Evolutionary conservation across 2,113 vertebrate species (phyloP).

Genomic region (Ammodytes marinus): DNA sequence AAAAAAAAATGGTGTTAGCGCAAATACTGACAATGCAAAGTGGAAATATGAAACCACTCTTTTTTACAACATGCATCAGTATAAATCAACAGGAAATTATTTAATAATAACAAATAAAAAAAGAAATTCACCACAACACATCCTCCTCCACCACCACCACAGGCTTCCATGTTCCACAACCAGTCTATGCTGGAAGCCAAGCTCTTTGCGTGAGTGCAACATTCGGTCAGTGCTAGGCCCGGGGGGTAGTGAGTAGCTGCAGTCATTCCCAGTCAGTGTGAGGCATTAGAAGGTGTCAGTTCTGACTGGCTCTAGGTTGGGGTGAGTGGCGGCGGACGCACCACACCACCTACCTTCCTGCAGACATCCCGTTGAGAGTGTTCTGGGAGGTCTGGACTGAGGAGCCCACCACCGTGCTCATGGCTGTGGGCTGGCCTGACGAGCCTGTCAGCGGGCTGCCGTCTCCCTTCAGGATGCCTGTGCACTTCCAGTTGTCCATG

Average conservation of each 20-base stretch:
- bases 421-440: constrained; percentile 89
- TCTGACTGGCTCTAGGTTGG: constrained; percentile 45
- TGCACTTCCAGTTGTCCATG: constrained; percentile 99
- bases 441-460: constrained; percentile 94
- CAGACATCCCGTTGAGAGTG: constrained; percentile 91
- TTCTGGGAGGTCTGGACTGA: constrained; percentile 89
- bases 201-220: constrained; percentile 76
- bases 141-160: constrained; percentile 14
- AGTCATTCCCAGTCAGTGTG: constrained; percentile 71
- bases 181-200: constrained; percentile 65
- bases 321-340: constrained; percentile 61
- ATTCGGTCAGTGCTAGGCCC: constrained; percentile 56
- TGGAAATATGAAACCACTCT: constrained; percentile 27
- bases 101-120: not conserved
- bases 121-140: constrained; percentile 28
- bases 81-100: constrained; percentile 31
- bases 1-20: constrained; percentile 13
- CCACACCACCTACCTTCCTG: constrained; percentile 91
- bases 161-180: constrained; percentile 33
- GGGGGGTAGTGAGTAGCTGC: constrained; percentile 61
- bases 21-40: constrained; percentile 38
- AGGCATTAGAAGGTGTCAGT: constrained; percentile 66
- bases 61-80: constrained; percentile 33
- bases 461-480: constrained; percentile 96
- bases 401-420: constrained; percentile 88